Base-by-base conservation (phyloP, 2,888 invertebrate species). In the Thumatha senex region DNA sequence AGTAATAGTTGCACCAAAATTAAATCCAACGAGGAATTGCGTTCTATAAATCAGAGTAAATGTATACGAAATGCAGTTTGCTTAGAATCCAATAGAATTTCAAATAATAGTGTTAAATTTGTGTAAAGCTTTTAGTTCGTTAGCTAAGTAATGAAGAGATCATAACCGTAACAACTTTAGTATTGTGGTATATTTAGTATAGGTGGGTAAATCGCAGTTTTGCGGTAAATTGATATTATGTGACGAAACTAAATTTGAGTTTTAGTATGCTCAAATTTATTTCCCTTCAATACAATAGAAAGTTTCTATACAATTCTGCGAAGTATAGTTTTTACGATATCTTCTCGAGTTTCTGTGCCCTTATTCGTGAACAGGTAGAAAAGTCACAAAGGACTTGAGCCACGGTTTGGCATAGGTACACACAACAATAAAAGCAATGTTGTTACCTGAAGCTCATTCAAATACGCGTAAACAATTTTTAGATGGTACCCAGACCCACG, bases 381-480 rank as follows among this genome's bases (percentile, higher is more conserved):
- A 45, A 51, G 50, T 44, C 44, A 70, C 71, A 67, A 69, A 61
- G 58, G 56, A 54, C 56, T 52, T 51, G 46, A 54, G 62, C 51
- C 54, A 38, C 56, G 56, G 56, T 59, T 56, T 54, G 44, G 40
- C 54, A 46, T n/a, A n/a, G n/a, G n/a, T 51, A 51, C 48, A 42
- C 48, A 51, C 49, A 63, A 69, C 71, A 70, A 70, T 65, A 61
- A 57, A 64, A 52, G 53, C 57, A 62, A 67, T 64, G 62, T 67
- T 51, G 63, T 65, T 69, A 70, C 69, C 71, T 70, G 71, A 40
- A 40, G 49, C 56, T 41, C 54, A 61, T 58, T 62, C 55, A 63
- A 63, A 61, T 49, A 48, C 50, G 43, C 42, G 46, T 51, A 62
- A 63, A 70, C 62, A 59, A 58, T 60, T 49, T 58, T 53, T 34